Evolutionary conservation across 2,888 invertebrate species (phyloP).

Genomic region (Meta bourneti): DNA sequence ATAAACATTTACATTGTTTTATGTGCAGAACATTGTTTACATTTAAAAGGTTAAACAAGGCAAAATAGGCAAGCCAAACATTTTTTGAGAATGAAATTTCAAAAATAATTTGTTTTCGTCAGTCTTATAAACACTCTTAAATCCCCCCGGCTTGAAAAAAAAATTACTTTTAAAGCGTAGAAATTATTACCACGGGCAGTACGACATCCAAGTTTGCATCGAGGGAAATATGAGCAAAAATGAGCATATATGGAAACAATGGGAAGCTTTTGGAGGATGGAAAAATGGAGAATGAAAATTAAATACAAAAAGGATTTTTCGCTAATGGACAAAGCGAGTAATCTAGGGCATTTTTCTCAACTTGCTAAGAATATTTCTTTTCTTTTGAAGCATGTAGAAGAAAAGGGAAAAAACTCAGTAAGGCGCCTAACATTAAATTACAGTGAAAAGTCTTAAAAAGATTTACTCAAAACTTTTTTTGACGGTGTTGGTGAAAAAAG

Average conservation of each 20-base stretch:
- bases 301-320: slow-evolving; percentile 47
- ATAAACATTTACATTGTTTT: too few relatives aligned
- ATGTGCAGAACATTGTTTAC: too few relatives aligned
- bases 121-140: too few relatives aligned
- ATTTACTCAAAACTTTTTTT: slow-evolving; percentile 47
- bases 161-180: background rate
- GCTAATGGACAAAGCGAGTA: slow-evolving; percentile 51
- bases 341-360: slow-evolving; percentile 23
- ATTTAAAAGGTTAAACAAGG: too few relatives aligned
- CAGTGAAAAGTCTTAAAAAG: slow-evolving; percentile 52
- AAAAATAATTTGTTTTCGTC: too few relatives aligned
- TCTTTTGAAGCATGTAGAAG: background rate
- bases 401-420: slow-evolving; percentile 5
- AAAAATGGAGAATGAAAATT: slow-evolving; percentile 6
- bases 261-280: background rate
- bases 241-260: background rate
- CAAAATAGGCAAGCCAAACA: too few relatives aligned
- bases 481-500: background rate
- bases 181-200: background rate
- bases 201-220: background rate
- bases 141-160: too few relatives aligned
- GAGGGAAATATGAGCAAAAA: background rate
- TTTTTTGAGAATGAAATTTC: too few relatives aligned
- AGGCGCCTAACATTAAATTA: slow-evolving; percentile 35
- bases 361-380: slow-evolving; percentile 4